Evolutionary conservation across 1,140 invertebrate genomes (phyloP).

Genomic region (Bombus superbus): DNA sequence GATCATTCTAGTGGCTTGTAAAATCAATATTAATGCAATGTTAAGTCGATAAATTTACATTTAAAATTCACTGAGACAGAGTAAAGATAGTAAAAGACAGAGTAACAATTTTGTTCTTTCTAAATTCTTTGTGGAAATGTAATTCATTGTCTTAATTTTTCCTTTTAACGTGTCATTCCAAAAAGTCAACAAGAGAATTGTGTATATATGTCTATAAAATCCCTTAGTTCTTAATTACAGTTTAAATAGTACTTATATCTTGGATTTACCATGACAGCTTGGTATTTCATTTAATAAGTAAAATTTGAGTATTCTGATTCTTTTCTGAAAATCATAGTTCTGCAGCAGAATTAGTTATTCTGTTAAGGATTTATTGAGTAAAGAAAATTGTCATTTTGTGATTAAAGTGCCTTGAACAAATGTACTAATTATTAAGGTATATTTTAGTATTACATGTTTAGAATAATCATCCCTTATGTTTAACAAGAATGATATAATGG

Average conservation of each 20-base stretch:
- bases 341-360: slow-evolving; percentile 24
- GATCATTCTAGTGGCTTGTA: not conserved
- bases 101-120: not conserved
- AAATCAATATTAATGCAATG: not conserved
- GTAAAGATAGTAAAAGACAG: not conserved
- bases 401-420: slow-evolving; percentile 57
- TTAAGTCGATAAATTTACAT: not conserved
- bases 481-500: slow-evolving; percentile 29
- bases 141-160: slow-evolving; percentile 54
- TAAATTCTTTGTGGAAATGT: slow-evolving; percentile 33
- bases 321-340: slow-evolving; percentile 37
- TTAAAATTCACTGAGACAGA: slow-evolving; percentile 8
- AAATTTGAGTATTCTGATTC: slow-evolving; percentile 17
- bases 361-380: slow-evolving; percentile 34
- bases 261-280: slow-evolving; percentile 37
- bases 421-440: slow-evolving; percentile 37
- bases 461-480: slow-evolving; percentile 42
- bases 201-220: slow-evolving; percentile 75
- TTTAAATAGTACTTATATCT: slow-evolving; percentile 42
- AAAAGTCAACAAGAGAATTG: slow-evolving; percentile 63
- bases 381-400: slow-evolving; percentile 39
- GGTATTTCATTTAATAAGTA: slow-evolving; percentile 42
- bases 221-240: slow-evolving; percentile 64
- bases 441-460: slow-evolving; percentile 26
- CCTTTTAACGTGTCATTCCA: slow-evolving; percentile 51